Evolutionary conservation across 1,140 invertebrate genomes (phyloP).

Genomic region (Lethrus apterus): DNA sequence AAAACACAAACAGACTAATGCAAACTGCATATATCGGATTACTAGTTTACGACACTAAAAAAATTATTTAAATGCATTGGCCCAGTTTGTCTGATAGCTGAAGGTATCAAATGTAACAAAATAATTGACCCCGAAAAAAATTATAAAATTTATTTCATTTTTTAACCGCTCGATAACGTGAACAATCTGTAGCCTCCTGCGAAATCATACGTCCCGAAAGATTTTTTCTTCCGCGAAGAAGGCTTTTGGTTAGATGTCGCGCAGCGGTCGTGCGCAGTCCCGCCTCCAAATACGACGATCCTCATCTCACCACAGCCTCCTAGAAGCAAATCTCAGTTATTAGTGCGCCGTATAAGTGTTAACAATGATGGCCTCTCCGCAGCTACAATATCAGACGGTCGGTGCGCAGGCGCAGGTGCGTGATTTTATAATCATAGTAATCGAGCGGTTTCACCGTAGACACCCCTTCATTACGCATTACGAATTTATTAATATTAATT

Average conservation of each 20-base stretch:
- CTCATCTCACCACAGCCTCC: conserved; percentile 27
- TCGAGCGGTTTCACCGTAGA: conserved; percentile 18
- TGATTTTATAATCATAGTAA: conserved; percentile 33
- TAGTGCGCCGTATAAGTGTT: conserved; percentile 39
- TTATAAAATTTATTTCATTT: no score
- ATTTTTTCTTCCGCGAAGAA: neutral
- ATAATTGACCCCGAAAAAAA: no score
- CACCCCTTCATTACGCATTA: conserved; percentile 33
- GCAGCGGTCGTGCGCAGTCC: conserved; percentile 32
- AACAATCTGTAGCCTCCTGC: no score
- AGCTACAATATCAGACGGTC: conserved; percentile 26
- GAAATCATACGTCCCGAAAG: no score
- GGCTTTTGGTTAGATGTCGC: conserved; percentile 25
- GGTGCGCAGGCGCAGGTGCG: conserved; percentile 39
- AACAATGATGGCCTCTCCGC: conserved; percentile 36
- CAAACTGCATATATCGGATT: no score
- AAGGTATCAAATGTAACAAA: no score
- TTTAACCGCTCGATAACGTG: no score
- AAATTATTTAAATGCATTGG: no score
- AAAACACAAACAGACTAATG: no score
- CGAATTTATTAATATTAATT: conserved; percentile 34
- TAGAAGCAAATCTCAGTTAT: conserved; percentile 38
- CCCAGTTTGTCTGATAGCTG: no score
- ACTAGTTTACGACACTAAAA: no score
- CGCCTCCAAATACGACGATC: conserved; percentile 31